Base-by-base conservation (phyloP, 1,140 invertebrate species). In the Cotesia glomerata region DNA sequence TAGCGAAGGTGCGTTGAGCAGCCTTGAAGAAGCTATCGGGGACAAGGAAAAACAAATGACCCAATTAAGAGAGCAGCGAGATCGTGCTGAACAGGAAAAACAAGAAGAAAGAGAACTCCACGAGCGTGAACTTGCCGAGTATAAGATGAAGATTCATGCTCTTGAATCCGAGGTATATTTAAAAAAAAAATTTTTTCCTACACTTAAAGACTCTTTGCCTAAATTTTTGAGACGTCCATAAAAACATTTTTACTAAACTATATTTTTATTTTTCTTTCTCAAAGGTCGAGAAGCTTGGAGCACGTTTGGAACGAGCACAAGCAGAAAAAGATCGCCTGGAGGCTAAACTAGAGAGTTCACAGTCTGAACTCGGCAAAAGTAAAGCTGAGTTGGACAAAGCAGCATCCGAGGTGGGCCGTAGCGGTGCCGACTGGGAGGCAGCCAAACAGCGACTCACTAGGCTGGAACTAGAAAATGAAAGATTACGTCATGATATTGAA, bases 1-100 rank as follows among this genome's bases (percentile, higher is more conserved):
- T 71, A 96, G 94, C 54, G 95, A 97, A 88, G 95, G 95, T 61
- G 95, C 96, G 7, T 88, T 98, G 45, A 95, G 94, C 52, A 95
- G 93, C 77, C 89, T 99, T 16, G 97, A 99, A 88, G 97, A 99
- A 88, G 95, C 96, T 2, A 95, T 99, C 72, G 92, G 93, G 39
- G 97, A 99, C 82, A 98, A 98, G 88, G 97, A 99, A 81, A 97
- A 97, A 85, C 96, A 98, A 89, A 97, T 98, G 88, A 90, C 92
- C 75, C 95, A 98, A 86, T 88, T 98, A 71, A 85, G 95, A 76
- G 96, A 98, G 80, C 95, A 98, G 83, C 90, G 97, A 80, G 97
- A 99, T 82, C 89, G 96, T 73, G 95, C 95, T n/a, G 97, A 99
- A 88, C 94, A 97, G 77, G 98, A 99, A 82, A 95, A 97, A 80